Evolutionary conservation across 2,797 vertebrate genomes (phyloP).

Genomic region (Acanthurus lineatus): DNA sequence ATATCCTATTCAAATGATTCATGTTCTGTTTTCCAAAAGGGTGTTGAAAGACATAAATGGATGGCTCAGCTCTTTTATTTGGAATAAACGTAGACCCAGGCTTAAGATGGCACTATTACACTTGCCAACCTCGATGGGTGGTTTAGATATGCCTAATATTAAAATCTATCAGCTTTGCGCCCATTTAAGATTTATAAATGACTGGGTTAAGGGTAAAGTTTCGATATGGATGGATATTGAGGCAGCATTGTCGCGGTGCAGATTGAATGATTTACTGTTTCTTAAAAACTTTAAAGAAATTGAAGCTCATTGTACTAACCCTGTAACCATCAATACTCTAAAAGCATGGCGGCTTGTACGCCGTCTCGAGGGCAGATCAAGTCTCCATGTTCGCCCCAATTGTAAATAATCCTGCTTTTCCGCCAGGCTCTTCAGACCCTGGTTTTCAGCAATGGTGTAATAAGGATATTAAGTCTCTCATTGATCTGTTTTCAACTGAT

Average conservation of each 20-base stretch:
- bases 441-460: neutral
- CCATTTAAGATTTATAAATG: neutral
- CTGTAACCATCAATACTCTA: neutral
- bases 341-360: neutral
- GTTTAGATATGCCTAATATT: neutral
- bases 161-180: neutral
- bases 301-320: neutral
- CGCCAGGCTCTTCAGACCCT: neutral
- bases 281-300: neutral
- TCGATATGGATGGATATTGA: neutral
- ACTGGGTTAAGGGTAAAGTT: neutral
- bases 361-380: neutral
- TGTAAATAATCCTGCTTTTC: neutral
- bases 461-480: neutral
- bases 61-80: neutral
- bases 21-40: neutral
- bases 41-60: neutral
- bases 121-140: neutral
- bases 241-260: neutral
- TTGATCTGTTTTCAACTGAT: neutral
- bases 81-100: neutral
- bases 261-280: neutral
- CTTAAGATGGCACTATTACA: neutral
- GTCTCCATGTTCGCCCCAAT: neutral
- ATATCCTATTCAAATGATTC: neutral